Percentiles rank a stretch among this genome's conserved stretches.
phyloP scores from a whole-genome alignment of 2,888 invertebrate species.

The Deilephila elpenor region DNA sequence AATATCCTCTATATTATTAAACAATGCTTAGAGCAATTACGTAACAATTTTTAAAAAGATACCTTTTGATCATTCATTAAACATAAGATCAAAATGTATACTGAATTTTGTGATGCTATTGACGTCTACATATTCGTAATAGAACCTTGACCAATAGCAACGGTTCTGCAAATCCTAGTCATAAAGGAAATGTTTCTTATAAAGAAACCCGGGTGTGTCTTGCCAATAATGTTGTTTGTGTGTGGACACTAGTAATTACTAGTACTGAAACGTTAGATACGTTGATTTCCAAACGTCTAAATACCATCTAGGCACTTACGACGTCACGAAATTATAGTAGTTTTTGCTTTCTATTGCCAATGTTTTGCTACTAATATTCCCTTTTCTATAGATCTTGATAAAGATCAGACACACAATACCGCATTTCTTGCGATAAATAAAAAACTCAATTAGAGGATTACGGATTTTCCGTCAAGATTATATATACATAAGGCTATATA shows the following conservation, averaged over 20 bases:
- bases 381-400: not conserved
- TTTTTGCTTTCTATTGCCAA: constrained; percentile 11
- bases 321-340: not conserved
- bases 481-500: no score
- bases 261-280: constrained; percentile 5
- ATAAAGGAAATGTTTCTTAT: constrained; percentile 50
- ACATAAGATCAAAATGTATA: no score
- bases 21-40: no score
- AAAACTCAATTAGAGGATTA: no score
- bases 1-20: no score
- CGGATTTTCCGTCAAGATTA: no score
- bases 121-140: constrained; percentile 64
- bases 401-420: no score
- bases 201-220: constrained; percentile 48
- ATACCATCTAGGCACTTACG: constrained; percentile 18
- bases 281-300: constrained; percentile 25
- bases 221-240: constrained; percentile 47
- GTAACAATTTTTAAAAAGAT: no score
- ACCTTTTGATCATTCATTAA: no score
- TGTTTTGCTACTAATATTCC: not conserved
- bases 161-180: constrained; percentile 49
- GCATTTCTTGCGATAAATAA: no score
- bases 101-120: constrained; percentile 41
- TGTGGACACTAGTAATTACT: constrained; percentile 25
- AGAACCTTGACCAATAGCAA: constrained; percentile 68